Evolutionary conservation across 2,113 vertebrate species (phyloP), one percentile per base, ranked within the genome.

Genomic region (Coptodon rendalli): DNA sequence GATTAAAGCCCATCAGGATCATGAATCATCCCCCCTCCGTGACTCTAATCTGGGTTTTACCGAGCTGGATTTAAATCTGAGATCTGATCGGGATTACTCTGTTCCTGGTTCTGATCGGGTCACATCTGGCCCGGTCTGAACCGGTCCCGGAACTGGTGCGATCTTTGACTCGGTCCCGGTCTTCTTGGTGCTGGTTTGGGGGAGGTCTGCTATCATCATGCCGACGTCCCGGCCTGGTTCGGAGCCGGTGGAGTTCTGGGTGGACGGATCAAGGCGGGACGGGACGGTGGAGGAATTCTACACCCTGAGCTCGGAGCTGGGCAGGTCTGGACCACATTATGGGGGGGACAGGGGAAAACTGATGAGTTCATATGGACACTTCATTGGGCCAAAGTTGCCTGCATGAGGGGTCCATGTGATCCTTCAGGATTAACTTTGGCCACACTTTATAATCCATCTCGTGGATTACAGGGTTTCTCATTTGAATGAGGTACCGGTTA

Each of bases 181-280:
- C 29, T 63, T 6, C n/a, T 27, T 14, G 11, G 56, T 71, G 11
- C 83, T 81, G 81, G 73, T 86, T 22, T 31, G 5, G 43, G 6
- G 61, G 61, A 68, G 71, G 43, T 36, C 86, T 84, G 83, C 82
- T 43, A 76, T 86, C 87, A 86, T 56, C 93, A 98, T 98, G 97
- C 97, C 97, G 22, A 97, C 96, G 34, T 97, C 96, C 85, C 94
- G 96, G 52, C 95, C 94, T 3, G 95, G 95, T 81, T 94, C 97
- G 9, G 93, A 92, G 54, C 89, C 94, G 6, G 94, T 94, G 90
- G 97, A 97, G 81, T 98, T 96, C 93, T 98, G 97, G 97, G 97
- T 98, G 81, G 97, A 98, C 2, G 97, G 97, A 5, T 98, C 97
- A 45, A 95, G 95, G 50, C 95, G 97, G 57, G 96, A 97, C 91